Conservation (phyloP, 2,113 vertebrate genomes). For the Rhineura floridana region DNA sequence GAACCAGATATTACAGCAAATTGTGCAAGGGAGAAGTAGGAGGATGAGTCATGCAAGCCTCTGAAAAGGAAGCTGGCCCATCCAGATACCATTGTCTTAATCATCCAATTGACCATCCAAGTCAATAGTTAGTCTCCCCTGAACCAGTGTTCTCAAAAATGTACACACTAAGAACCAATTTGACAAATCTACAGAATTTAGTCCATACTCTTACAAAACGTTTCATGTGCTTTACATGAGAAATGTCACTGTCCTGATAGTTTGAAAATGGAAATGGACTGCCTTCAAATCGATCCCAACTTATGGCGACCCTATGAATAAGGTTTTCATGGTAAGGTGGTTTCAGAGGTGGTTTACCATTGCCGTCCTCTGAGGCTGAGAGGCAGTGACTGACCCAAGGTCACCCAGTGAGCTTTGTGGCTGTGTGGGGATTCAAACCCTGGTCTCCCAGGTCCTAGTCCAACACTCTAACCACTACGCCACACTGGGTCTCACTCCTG, state of each 20-base stretch:
- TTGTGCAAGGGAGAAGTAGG: background rate
- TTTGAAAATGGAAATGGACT: no score
- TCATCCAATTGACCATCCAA: background rate
- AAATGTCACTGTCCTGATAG: background rate
- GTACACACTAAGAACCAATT: background rate
- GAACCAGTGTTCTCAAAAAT: background rate
- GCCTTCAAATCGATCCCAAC: no score
- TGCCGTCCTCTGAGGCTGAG: no score
- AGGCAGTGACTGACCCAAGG: no score
- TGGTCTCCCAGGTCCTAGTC: no score
- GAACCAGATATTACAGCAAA: background rate
- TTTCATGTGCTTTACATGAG: background rate
- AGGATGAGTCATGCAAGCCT: background rate
- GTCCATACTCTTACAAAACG: background rate
- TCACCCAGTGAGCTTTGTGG: no score
- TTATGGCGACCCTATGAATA: no score
- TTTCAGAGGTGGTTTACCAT: no score
- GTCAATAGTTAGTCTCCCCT: background rate
- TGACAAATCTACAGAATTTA: background rate
- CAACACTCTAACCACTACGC: no score
- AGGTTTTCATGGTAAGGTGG: no score
- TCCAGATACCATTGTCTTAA: fast-evolving
- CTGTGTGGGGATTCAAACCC: no score
- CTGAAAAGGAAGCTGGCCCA: background rate
- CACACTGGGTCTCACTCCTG: no score